Evolutionary conservation across 2,888 invertebrate species (phyloP).

Genomic region (Patella ulyssiponensis): DNA sequence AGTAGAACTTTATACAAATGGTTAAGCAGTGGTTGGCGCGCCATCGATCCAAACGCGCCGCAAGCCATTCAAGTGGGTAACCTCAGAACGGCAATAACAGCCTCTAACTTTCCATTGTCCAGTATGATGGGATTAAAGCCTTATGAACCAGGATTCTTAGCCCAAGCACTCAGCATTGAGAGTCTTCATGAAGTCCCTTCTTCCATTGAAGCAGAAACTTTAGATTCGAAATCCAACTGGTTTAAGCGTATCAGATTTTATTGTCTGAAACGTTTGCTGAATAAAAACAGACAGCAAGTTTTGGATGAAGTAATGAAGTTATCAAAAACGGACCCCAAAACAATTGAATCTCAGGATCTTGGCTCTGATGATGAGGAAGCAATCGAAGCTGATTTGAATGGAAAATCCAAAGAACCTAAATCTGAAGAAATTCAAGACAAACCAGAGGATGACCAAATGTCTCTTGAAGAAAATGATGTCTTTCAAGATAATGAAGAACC

Average conservation of each 20-base stretch:
- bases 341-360: neutral
- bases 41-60: constrained; percentile 44
- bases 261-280: constrained; percentile 58
- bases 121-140: constrained; percentile 27
- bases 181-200: constrained; percentile 42
- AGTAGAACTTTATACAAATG: constrained; percentile 60
- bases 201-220: constrained; percentile 17
- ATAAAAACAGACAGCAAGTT: constrained; percentile 41
- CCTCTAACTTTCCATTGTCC: constrained; percentile 55
- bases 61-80: constrained; percentile 30
- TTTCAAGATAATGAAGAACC: constrained; percentile 6
- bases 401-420: constrained; percentile 10
- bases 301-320: neutral
- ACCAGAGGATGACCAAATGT: constrained; percentile 28
- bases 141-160: constrained; percentile 37
- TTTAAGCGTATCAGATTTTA: constrained; percentile 60
- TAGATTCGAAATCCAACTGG: constrained; percentile 44
- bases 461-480: constrained; percentile 20
- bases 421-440: constrained; percentile 15
- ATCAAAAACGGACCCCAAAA: neutral
- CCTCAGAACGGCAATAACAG: constrained; percentile 51
- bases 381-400: too few species aligned
- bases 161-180: constrained; percentile 44
- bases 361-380: constrained; percentile 5
- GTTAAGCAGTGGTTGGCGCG: constrained; percentile 57